A percentile compares a stretch with the other conserved stretches of the same genome.
Conservation (phyloP, 1,140 invertebrate genomes). For the Thaumetopoea pityocampa region DNA sequence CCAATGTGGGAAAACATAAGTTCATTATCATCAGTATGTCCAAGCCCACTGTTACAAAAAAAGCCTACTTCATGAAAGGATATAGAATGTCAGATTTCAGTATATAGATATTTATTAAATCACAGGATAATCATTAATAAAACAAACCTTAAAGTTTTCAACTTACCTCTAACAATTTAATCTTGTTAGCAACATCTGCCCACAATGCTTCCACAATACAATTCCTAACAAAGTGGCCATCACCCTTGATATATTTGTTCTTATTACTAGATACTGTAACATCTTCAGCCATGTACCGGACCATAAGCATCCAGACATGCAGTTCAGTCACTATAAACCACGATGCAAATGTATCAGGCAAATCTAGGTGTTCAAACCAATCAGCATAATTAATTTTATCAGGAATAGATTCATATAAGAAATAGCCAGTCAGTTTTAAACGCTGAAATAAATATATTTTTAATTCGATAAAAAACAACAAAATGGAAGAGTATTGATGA, state of each 20-base stretch:
- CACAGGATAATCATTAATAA: too few species aligned
- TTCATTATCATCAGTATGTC: too few species aligned
- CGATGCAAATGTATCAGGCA: slow-evolving; percentile 88
- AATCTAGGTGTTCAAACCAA: slow-evolving; percentile 80
- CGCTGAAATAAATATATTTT: slow-evolving; percentile 67
- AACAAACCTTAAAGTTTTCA: too few species aligned
- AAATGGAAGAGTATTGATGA: too few species aligned
- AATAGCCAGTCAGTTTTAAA: slow-evolving; percentile 77
- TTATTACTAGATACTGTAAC: slow-evolving; percentile 46
- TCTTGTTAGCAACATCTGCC: slow-evolving; percentile 84
- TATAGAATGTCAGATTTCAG: too few species aligned
- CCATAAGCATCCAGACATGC: slow-evolving; percentile 89
- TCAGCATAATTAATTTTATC: slow-evolving; percentile 78
- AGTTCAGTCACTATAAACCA: slow-evolving; percentile 91
- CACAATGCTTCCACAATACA: slow-evolving; percentile 86
- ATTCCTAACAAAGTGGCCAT: slow-evolving; percentile 84
- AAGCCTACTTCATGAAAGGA: too few species aligned
- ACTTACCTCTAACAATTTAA: slow-evolving; percentile 83
- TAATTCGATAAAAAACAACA: neutral
- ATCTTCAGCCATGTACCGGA: slow-evolving; percentile 86
- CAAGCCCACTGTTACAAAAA: too few species aligned
- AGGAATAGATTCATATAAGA: slow-evolving; percentile 80
- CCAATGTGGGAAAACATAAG: too few species aligned
- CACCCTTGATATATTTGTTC: slow-evolving; percentile 68
- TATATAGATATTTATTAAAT: slow-evolving; percentile 2